These are phyloP conservation scores for Mycalesis mineus DNA, from an alignment of 2,888 invertebrate genomes.

Conservation along the genomic window DNA sequence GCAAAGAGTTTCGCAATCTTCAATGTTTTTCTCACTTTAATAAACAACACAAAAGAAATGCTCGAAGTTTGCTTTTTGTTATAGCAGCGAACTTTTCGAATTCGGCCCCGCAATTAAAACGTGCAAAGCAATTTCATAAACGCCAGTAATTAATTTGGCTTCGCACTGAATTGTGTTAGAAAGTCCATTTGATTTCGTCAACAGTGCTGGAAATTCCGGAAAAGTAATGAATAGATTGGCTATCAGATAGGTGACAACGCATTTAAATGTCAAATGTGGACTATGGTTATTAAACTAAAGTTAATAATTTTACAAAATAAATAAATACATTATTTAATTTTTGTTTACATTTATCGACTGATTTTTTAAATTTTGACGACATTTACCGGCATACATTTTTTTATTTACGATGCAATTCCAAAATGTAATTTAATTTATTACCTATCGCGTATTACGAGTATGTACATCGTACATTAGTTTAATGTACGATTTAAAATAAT, in stretches of 20 bases:
- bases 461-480: too few relatives aligned
- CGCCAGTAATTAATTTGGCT: conserved; percentile 19
- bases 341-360: too few relatives aligned
- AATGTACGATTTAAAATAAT: too few relatives aligned
- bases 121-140: conserved; percentile 23
- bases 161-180: conserved; percentile 14
- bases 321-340: too few relatives aligned
- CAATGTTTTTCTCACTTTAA: conserved; percentile 55
- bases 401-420: too few relatives aligned
- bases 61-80: conserved; percentile 54
- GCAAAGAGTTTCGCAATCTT: conserved; percentile 55
- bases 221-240: conserved; percentile 28
- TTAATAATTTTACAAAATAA: too few relatives aligned
- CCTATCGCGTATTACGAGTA: too few relatives aligned
- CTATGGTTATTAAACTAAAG: too few relatives aligned
- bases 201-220: conserved; percentile 19
- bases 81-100: conserved; percentile 45
- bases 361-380: too few relatives aligned
- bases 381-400: too few relatives aligned
- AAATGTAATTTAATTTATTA: too few relatives aligned
- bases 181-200: conserved; percentile 21
- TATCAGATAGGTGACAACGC: not conserved
- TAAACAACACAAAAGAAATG: conserved; percentile 61
- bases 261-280: not conserved
- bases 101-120: conserved; percentile 28